These are phyloP conservation scores for Phylloscopus whistleri DNA, from an alignment of 2,113 vertebrate genomes.

Conservation along the genomic window DNA sequence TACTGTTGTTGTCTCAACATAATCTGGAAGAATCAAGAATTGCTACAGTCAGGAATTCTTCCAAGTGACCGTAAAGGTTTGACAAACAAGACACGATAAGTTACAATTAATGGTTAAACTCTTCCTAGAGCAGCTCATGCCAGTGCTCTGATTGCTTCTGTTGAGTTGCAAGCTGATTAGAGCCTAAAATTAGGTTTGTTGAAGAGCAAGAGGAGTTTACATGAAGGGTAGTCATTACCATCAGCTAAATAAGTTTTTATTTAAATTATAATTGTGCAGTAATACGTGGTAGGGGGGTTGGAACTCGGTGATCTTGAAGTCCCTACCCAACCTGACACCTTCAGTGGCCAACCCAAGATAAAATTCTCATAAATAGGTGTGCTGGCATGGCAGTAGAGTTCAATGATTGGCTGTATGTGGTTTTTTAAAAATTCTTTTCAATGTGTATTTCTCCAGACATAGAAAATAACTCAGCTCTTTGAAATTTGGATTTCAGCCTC, in stretches of 20 bases:
- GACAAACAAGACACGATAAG: not conserved
- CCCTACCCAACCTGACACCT: not conserved
- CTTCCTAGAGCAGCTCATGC: not conserved
- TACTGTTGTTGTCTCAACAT: not conserved
- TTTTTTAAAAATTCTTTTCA: not conserved
- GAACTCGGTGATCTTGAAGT: not conserved
- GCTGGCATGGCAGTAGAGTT: not conserved
- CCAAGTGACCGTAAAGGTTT: not conserved
- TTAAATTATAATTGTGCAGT: not conserved
- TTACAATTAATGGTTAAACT: not conserved
- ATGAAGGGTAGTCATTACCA: not conserved
- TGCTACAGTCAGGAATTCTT: not conserved
- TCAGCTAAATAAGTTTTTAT: not conserved
- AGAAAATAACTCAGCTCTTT: not conserved
- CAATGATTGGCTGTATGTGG: not conserved
- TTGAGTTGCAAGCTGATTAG: not conserved
- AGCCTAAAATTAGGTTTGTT: not conserved
- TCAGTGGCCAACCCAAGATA: not conserved
- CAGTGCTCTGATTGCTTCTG: not conserved
- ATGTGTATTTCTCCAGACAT: not conserved
- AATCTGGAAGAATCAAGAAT: not conserved
- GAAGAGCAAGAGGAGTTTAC: not conserved
- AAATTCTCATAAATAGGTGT: not conserved
- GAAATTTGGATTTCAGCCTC: not conserved
- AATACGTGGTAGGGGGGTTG: not conserved